Conservation (phyloP, 2,888 invertebrate genomes). For the Agrochola circellaris region DNA sequence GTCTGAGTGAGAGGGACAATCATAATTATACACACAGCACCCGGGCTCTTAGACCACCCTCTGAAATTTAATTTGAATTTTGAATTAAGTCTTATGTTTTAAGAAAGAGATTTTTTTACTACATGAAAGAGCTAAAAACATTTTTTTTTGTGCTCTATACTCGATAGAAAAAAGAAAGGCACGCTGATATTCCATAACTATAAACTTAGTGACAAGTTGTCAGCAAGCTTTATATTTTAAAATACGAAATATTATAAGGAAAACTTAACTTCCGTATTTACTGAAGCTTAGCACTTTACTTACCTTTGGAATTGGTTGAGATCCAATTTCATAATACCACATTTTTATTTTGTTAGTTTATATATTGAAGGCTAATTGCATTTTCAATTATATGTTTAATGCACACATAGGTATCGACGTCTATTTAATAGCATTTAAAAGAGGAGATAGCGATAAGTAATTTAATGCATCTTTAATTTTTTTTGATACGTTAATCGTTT, state of each 20-base stretch:
- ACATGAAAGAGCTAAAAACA: not conserved
- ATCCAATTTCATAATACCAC: conserved; percentile 6
- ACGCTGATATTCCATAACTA: not conserved
- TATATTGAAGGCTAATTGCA: conserved; percentile 26
- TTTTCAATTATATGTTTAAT: conserved; percentile 9
- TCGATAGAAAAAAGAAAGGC: too few relatives aligned
- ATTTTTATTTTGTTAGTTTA: not conserved
- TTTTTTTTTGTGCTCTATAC: too few relatives aligned
- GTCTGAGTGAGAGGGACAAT: conserved; percentile 50
- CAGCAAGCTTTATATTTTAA: not conserved
- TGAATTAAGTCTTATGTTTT: conserved; percentile 3
- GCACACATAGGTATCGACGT: too few relatives aligned
- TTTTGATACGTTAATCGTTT: too few relatives aligned
- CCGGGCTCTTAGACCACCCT: not conserved
- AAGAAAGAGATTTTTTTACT: not conserved
- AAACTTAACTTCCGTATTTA: not conserved
- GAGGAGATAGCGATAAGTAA: too few relatives aligned
- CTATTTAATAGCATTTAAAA: too few relatives aligned
- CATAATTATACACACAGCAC: conserved; percentile 59
- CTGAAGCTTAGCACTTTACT: conserved; percentile 16
- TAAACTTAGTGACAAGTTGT: not conserved
- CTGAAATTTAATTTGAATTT: conserved; percentile 45
- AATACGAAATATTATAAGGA: not conserved
- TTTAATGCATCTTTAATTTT: too few relatives aligned
- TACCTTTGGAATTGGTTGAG: conserved; percentile 28